A percentile compares a stretch with the other conserved stretches of the same genome.
phyloP scores from a whole-genome alignment of 2,113 vertebrate genomes.

The Rousettus leschenaultii region DNA sequence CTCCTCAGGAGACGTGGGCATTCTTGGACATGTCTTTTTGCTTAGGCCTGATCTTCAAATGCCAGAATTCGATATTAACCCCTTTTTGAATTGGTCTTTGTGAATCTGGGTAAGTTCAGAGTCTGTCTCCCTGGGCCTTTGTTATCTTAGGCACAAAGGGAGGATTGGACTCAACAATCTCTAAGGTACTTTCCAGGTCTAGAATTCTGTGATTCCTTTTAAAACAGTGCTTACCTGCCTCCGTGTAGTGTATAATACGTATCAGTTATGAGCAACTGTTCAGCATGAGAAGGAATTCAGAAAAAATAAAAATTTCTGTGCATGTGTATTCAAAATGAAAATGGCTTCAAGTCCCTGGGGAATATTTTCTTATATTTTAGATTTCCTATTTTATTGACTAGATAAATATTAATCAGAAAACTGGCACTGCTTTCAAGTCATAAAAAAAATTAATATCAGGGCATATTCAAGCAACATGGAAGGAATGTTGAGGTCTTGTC shows the following conservation, averaged over 20 bases:
- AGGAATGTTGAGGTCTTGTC: not conserved
- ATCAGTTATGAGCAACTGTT: not conserved
- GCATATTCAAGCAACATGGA: not conserved
- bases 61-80: not conserved
- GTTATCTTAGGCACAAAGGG: not conserved
- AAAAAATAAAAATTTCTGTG: not conserved
- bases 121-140: not conserved
- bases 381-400: conserved; percentile 20
- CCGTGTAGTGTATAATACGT: not conserved
- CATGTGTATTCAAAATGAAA: conserved; percentile 13
- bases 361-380: conserved; percentile 19
- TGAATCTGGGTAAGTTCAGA: not conserved
- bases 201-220: not conserved
- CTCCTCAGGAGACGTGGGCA: not conserved
- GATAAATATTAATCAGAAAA: conserved; percentile 38
- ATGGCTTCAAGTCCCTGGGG: not conserved
- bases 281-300: conserved; percentile 20
- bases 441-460: not conserved
- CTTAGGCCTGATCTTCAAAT: conserved; percentile 3
- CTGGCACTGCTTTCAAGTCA: not conserved
- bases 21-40: not conserved
- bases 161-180: not conserved
- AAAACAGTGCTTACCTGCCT: not conserved
- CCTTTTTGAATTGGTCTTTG: not conserved
- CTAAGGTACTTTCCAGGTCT: not conserved